Evolutionary conservation across 2,113 vertebrate genomes (phyloP), one percentile per base, ranked within the genome.

Genomic region (Tretioscincus oriximinensis): DNA sequence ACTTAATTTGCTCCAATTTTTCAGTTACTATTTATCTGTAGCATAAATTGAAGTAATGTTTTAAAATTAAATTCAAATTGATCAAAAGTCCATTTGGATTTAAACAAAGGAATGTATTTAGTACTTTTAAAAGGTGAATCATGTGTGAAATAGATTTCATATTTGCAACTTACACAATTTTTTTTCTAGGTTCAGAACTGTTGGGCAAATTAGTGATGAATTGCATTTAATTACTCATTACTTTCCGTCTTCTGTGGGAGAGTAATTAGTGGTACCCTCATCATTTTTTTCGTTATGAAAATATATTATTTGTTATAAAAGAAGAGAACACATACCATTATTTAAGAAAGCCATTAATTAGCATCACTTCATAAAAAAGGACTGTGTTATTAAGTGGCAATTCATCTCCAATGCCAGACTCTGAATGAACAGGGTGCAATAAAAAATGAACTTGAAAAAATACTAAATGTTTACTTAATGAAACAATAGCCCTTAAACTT

Each of bases 381-480:
- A 77, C 35, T 24, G 22, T 60, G 54, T 69, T 21, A 29, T 69
- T 60, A 69, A n/a, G 51, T 29, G 49, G 31, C 22, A 78, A 18
- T 29, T 78, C 12, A 58, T 41, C 9, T 16, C 22, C 69, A 68
- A n/a, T 41, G 7, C 77, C 67, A 14, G 22, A 20, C 49, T 69
- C 31, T 5, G 68, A 29, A 9, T 78, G 77, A 58, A 69, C 8
- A 60, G 41, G 29, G 41, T 69, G 54, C 51, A 69, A 60, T 41
- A 26, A 58, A 41, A 70, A 2, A 58, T 58, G 24, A 49, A 69
- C 9, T 16, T 60, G 31, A 18, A 69, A 18, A 49, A 51, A 41
- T n/a, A 67, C 31, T 26, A 78, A 70, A 14, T 26, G 58, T 58
- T 78, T 70, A 78, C 58, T 69, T n/a, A 69, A 76, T 65, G 35